Evolutionary conservation across 2,888 invertebrate genomes (phyloP).

Genomic region (Lathronympha strigana): DNA sequence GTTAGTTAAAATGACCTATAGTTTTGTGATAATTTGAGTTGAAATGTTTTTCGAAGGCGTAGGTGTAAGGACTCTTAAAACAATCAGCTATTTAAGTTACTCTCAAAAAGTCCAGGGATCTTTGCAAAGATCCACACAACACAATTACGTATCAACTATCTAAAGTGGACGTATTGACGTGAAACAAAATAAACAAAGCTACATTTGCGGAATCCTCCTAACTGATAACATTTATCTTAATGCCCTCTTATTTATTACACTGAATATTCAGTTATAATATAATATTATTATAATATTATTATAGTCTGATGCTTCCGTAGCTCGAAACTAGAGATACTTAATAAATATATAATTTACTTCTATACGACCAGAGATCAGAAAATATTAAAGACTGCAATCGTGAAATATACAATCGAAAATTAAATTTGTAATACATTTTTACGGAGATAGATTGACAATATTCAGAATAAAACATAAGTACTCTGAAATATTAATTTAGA

Average conservation of each 20-base stretch:
- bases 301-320: neutral
- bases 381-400: neutral
- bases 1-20: too few species aligned
- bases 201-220: slow-evolving; percentile 14
- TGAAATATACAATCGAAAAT: too few species aligned
- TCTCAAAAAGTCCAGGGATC: too few species aligned
- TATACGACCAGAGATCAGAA: too few species aligned
- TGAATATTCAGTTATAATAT: slow-evolving; percentile 8
- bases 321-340: too few species aligned
- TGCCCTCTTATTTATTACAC: slow-evolving; percentile 35
- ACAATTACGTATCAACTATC: neutral
- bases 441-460: too few species aligned
- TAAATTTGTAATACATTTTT: too few species aligned
- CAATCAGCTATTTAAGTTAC: too few species aligned
- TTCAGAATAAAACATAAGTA: too few species aligned
- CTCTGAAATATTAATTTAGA: neutral
- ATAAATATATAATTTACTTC: neutral
- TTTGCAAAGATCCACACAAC: neutral
- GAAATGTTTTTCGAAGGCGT: too few species aligned
- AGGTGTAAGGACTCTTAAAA: too few species aligned
- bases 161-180: neutral
- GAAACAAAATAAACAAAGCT: slow-evolving; percentile 11
- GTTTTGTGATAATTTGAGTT: too few species aligned
- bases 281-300: neutral
- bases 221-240: slow-evolving; percentile 39